Base-by-base conservation (phyloP, 2,888 invertebrate species). In the Coleophora flavipennella region DNA sequence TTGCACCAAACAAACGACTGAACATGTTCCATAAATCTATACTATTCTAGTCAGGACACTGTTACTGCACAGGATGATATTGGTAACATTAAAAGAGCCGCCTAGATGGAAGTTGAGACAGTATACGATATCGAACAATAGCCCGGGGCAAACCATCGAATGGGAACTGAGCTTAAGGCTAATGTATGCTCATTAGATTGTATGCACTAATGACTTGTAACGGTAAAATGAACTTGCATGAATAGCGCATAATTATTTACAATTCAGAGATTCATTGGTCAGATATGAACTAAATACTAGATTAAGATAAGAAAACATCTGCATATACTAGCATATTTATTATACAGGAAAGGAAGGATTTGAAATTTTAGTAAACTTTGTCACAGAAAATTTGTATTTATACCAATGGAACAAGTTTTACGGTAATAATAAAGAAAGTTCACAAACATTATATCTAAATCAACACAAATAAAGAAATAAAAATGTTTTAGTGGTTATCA, bases 111-210 rank as follows among this genome's bases (percentile, higher is more conserved):
- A 40, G 40, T 36, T 35, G 14, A 29, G 28, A 40, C 33, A 33
- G 40, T 34, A 38, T 33, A 43, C 31, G 36, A 35, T 31, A 27
- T 26, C 29, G 27, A 42, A 39, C 29, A 41, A 45, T 42, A 28
- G 45, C 45, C 42, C 12, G 27, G 35, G 40, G 45, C 45, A 28
- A 35, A 14, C 31, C 25, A 33, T 33, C 39, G 20, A 20, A 31
- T 42, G 14, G 39, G 36, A 41, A 39, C 28, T 33, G 3, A 32
- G 31, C 37, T 41, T n/a, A 27, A 31, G 32, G 13, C 14, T 35
- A 37, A 40, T 40, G 33, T 36, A 44, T 36, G 36, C 33, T 39
- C 41, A 44, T 41, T 44, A 44, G 35, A 13, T 39, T 13, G 36
- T 14, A 41, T 33, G 33, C 39, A 26, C 32, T 41, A 35, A 44